These are phyloP conservation scores for Vombatus ursinus DNA, from an alignment of 2,113 vertebrate genomes.

Conservation along the genomic window DNA sequence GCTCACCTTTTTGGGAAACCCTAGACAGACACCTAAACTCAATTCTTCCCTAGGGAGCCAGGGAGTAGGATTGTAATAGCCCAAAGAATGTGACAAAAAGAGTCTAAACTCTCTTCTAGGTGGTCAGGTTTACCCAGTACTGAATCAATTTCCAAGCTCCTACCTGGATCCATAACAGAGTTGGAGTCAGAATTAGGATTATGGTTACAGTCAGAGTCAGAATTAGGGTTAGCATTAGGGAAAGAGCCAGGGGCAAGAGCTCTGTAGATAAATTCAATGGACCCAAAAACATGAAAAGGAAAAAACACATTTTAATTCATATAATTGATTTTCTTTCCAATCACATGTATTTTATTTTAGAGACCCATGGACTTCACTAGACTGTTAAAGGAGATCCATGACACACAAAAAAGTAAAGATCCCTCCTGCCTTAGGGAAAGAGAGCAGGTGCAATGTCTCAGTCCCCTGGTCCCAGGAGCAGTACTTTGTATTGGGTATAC, in stretches of 20 bases:
- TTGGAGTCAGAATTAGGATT: not conserved
- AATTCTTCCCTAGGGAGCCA: not conserved
- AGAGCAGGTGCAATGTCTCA: not conserved
- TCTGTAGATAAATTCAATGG: not conserved
- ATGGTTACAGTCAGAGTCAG: not conserved
- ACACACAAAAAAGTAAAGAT: not conserved
- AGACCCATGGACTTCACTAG: not conserved
- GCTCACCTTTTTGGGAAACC: not conserved
- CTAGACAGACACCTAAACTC: not conserved
- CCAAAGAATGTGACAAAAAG: not conserved
- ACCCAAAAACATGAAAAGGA: not conserved
- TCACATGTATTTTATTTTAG: not conserved
- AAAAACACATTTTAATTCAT: not conserved
- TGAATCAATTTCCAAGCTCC: not conserved
- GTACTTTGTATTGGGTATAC: not conserved
- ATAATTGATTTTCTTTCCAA: not conserved
- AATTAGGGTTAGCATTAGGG: not conserved
- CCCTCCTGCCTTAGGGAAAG: not conserved
- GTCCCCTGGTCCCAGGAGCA: not conserved
- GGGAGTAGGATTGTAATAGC: not conserved
- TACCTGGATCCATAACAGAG: not conserved
- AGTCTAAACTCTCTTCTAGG: not conserved
- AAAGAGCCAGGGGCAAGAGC: not conserved
- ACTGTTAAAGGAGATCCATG: not conserved
- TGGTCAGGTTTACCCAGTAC: not conserved